phyloP scores from a whole-genome alignment of 2,113 vertebrate genomes.

The Ammodytes marinus region DNA sequence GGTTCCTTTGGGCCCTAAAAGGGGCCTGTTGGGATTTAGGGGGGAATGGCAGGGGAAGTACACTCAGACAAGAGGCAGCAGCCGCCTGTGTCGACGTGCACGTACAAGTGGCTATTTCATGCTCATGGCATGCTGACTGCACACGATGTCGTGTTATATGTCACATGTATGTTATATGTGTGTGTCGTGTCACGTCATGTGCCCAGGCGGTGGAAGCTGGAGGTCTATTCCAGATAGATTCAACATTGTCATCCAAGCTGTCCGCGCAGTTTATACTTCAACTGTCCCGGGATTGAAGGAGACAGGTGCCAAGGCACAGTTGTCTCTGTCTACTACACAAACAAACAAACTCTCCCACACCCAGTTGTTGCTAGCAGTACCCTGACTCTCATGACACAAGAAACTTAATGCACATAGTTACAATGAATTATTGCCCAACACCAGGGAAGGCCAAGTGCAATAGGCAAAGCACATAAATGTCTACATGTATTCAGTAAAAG shows the following conservation, averaged over 20 bases:
- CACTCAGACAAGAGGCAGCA: constrained; percentile 31
- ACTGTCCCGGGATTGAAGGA: constrained; percentile 67
- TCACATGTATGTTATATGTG: not conserved
- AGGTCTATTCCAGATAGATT: constrained; percentile 42
- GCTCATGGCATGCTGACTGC: constrained; percentile 44
- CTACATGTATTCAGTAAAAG: too few species aligned
- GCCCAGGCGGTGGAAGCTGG: constrained; percentile 20
- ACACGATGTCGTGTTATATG: constrained; percentile 46
- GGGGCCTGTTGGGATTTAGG: constrained; percentile 1
- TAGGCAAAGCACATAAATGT: too few species aligned
- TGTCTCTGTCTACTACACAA: constrained; percentile 38
- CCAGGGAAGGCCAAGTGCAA: too few species aligned
- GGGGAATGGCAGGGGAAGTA: not conserved
- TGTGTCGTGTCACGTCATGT: constrained; percentile 23
- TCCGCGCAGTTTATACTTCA: constrained; percentile 66
- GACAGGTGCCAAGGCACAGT: constrained; percentile 79
- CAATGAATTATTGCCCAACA: constrained; percentile 4
- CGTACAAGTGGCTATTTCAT: constrained; percentile 9
- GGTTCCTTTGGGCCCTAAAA: constrained; percentile 56
- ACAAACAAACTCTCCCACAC: constrained; percentile 12
- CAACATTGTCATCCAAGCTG: constrained; percentile 73
- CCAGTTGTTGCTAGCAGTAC: constrained; percentile 35
- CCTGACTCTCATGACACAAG: not conserved
- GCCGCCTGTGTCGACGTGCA: constrained; percentile 39
- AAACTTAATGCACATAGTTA: constrained; percentile 4